Evolutionary conservation across 2,888 invertebrate species (phyloP).

Genomic region (Tholera decimalis): DNA sequence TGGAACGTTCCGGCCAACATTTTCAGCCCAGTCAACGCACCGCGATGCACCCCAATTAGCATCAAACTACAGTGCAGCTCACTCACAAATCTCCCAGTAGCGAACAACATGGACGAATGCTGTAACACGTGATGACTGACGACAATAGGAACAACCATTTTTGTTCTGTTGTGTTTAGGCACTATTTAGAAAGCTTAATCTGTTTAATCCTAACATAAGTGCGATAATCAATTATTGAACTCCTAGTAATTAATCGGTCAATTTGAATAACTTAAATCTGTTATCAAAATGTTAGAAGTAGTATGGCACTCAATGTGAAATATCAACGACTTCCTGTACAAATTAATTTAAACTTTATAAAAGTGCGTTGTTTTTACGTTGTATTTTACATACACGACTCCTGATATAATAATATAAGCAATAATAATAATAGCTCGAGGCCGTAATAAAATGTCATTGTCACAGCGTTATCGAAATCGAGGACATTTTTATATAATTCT

Average conservation of each 20-base stretch:
- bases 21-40: constrained; percentile 76
- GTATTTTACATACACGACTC: constrained; percentile 33
- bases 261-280: constrained; percentile 20
- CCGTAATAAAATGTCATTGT: constrained; percentile 88
- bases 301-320: constrained; percentile 33
- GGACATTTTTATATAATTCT: constrained; percentile 90
- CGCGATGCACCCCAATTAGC: constrained; percentile 71
- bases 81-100: constrained; percentile 30
- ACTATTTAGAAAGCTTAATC: constrained; percentile 9
- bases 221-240: constrained; percentile 25
- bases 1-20: constrained; percentile 71
- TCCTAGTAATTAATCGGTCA: constrained; percentile 43
- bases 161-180: constrained; percentile 6
- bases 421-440: constrained; percentile 73
- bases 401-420: constrained; percentile 56
- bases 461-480: constrained; percentile 87
- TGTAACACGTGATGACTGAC: constrained; percentile 20
- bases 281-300: constrained; percentile 36
- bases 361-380: constrained; percentile 25
- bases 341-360: constrained; percentile 30
- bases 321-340: constrained; percentile 34
- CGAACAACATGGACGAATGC: constrained; percentile 13
- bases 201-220: constrained; percentile 14
- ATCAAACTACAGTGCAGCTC: constrained; percentile 38
- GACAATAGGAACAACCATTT: constrained; percentile 3